Evolutionary conservation across 2,797 vertebrate genomes (phyloP), one percentile per base, ranked within the genome.

Genomic region (Propithecus deckenii): DNA sequence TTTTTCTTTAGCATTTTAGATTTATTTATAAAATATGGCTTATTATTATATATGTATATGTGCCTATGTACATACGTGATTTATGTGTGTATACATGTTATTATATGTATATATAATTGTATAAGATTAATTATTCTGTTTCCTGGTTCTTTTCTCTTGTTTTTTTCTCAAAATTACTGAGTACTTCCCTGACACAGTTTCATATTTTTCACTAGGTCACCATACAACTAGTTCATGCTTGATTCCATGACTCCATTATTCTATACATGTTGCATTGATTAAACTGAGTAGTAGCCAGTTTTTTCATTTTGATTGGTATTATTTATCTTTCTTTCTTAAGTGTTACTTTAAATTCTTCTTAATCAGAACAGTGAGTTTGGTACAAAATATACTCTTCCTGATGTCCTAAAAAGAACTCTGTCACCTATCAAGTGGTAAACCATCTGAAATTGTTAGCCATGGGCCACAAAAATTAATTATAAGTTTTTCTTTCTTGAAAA

Each of bases 291-390:
- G 9, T 55, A 89, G 69, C 18, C 5, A 79, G 13, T 50, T 80
- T 90, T 35, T 83, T 92, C 59, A 57, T 92, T 52, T 85, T 94
- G 23, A 55, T 84, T 96, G 43, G 15, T 92, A 86, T 91, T 72
- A 76, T 80, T 81, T 71, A 71, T 71, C 38, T 59, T 80, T 80
- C 25, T 88, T 63, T 71, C 28, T 23, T 2, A 84, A 79, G 84
- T 50, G 5, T 85, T 85, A 89, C 72, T 79, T 94, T 80, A 72
- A 92, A 7, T 89, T 86, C 6, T 18, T 85, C 61, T 78, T 20
- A 65, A 78, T 81, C 35, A 87, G 23, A 71, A 46, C 20, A 94
- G 32, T 52, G 17, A 89, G 12, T 76, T 1, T 86, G 81, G 35
- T 86, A 5, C 17, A 92, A 96, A 97, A 75, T 43, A 80, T 41